phyloP scores from a whole-genome alignment of 2,113 vertebrate species.

The Holacanthus passer region DNA sequence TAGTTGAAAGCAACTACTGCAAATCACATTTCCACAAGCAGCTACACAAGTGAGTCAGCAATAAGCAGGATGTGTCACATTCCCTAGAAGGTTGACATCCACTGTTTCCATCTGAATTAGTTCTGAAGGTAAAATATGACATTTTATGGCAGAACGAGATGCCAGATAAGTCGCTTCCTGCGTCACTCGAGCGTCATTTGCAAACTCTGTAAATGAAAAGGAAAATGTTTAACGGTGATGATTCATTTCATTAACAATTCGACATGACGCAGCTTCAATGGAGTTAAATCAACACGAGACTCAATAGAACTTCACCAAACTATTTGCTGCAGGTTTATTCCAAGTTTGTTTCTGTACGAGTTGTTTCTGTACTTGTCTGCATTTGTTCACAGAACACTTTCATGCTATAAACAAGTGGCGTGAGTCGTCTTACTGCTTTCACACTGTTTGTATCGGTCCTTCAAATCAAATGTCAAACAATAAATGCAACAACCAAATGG shows the following conservation, averaged over 20 bases:
- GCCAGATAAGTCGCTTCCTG: not conserved
- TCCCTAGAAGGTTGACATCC: not conserved
- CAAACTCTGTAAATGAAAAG: not conserved
- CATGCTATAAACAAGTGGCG: not conserved
- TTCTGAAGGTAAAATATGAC: not conserved
- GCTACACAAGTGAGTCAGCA: constrained; percentile 19
- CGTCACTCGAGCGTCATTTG: not conserved
- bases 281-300: not conserved
- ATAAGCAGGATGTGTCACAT: not conserved
- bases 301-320: not conserved
- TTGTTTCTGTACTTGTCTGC: not conserved
- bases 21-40: constrained; percentile 21
- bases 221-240: not conserved
- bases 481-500: not conserved
- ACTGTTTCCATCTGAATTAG: not conserved
- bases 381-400: not conserved
- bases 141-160: not conserved
- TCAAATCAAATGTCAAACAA: not conserved
- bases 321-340: not conserved
- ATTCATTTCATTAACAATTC: not conserved
- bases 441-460: not conserved
- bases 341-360: no score
- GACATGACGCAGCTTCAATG: not conserved
- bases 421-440: not conserved
- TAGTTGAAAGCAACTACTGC: not conserved